Base-by-base conservation (phyloP, 1,140 invertebrate species). In the Parapsyche elsis region DNA sequence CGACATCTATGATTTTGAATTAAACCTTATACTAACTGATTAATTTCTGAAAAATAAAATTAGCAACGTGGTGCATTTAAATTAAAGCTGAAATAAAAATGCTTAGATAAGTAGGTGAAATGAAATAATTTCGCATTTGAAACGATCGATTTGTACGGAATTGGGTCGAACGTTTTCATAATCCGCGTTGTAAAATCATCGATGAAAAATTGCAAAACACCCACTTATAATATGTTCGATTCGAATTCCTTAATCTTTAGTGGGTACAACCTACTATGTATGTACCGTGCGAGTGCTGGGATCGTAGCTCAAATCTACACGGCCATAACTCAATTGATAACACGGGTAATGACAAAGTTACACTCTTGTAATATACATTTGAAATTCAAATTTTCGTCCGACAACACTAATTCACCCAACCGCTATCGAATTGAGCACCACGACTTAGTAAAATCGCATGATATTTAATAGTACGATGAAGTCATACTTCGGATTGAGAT, bases 121-220 rank as follows among this genome's bases (percentile, higher is more conserved):
- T n/a, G n/a, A n/a, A 1, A 7, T 38, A 38, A 38, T 7, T 4
- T 38, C 30, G 7, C 30, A 38, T 38, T 38, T 38, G 30, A 38
- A 38, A 38, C 1, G 1, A 61, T 61, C 57, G n/a, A 19, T 61
- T 61, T 2, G 57, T 61, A 19, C 57, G 16, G 21, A 19, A 61
- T 61, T 61, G 57, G 57, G 57, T 61, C 57, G 57, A 21, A 9
- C 12, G 7, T 61, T 61, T 61, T 61, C 57, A 61, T 61, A 61
- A 61, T 61, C 57, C 0, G 16, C 57, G 57, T 61, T 61, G 30
- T 38, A 38, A 38, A 38, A 38, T 38, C 30, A 61, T 61, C 57
- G 57, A 21, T 19, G 57, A 61, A 61, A 61, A 61, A 61, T 61
- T 61, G 9, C 57, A 61, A 61, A 61, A 61, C 57, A 21, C 57